Evolutionary conservation across 2,113 vertebrate genomes (phyloP).

Genomic region (Rhineura floridana): DNA sequence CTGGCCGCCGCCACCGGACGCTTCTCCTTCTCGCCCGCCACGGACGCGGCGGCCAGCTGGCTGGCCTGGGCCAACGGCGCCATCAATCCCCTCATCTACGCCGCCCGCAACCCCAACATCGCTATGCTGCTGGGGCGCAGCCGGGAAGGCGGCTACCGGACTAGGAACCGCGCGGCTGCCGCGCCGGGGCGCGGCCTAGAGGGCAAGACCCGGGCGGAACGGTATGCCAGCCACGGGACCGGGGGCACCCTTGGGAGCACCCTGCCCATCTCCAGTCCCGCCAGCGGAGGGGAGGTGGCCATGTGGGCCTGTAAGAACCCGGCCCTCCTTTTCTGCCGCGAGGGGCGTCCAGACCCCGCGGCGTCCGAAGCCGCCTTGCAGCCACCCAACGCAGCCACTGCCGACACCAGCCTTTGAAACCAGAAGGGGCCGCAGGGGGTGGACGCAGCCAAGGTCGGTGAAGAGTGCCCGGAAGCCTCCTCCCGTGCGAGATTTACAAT

Average conservation of each 20-base stretch:
- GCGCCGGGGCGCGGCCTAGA: slow-evolving; percentile 69
- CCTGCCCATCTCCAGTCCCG: slow-evolving; percentile 77
- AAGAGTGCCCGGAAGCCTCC: fast-evolving
- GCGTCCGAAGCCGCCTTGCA: slow-evolving; percentile 60
- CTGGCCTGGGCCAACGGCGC: slow-evolving; percentile 95
- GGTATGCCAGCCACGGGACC: slow-evolving; percentile 77
- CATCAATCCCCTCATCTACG: slow-evolving; percentile 94
- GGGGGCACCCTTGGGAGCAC: slow-evolving; percentile 70
- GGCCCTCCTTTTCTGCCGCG: slow-evolving; percentile 88
- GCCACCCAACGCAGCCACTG: slow-evolving; percentile 66
- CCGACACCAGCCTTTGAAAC: slow-evolving; percentile 86
- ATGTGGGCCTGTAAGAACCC: slow-evolving; percentile 96
- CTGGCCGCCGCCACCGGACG: slow-evolving; percentile 80
- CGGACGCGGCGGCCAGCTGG: slow-evolving; percentile 88
- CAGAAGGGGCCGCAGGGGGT: fast-evolving
- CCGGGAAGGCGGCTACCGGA: slow-evolving; percentile 91
- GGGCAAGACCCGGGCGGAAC: slow-evolving; percentile 66
- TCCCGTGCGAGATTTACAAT: neutral
- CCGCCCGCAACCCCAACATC: slow-evolving; percentile 90
- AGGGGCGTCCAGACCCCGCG: slow-evolving; percentile 74
- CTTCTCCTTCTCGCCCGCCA: slow-evolving; percentile 83
- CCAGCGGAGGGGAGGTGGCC: slow-evolving; percentile 81
- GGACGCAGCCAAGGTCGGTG: fast-evolving
- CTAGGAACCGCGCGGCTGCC: slow-evolving; percentile 82
- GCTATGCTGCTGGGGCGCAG: slow-evolving; percentile 86